Base-by-base conservation (phyloP, 2,113 vertebrate genomes). In the Oreochromis niloticus region DNA sequence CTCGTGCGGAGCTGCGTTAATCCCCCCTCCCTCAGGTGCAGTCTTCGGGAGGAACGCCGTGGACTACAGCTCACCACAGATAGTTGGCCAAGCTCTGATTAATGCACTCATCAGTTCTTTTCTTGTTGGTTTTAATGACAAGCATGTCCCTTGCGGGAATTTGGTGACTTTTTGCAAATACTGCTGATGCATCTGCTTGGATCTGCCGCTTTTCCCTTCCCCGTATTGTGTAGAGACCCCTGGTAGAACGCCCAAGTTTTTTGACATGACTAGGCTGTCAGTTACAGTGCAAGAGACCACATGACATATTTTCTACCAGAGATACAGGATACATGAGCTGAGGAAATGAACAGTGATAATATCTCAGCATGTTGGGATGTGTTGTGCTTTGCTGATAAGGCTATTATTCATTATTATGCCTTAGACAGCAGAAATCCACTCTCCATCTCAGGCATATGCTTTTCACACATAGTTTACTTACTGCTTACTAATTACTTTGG, bases 41-140 rank as follows among this genome's bases (percentile, higher is more conserved):
- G 56, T 87, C 81, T 80, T 80, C 87, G 88, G 91, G 85, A 88
- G 57, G 56, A 89, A 87, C 6, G 19, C 81, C 79, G 59, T 41
- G 46, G 87, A 91, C 84, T 82, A 81, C 85, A 66, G 87, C 89
- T 88, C 88, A 14, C 34, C 81, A 43, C 79, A 39, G 57, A 93
- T 85, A 90, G 90, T 87, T 50, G 71, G 86, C 90, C 46, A 63
- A 46, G 19, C 94, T 94, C 96, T 96, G 92, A 96, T 97, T 97
- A 97, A 97, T 97, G 96, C 97, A 97, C 97, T 96, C 95, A 96
- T 94, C 97, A 97, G 96, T 96, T 96, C 96, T 97, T 96, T 97
- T 95, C 93, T 95, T 90, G 88, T 94, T 88, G 96, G 95, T 92
- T 91, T 92, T 97, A 96, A 97, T 96, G 97, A 97, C 96, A 95